phyloP scores from a whole-genome alignment of 1,140 invertebrate genomes.

The Neodiprion fabricii region DNA sequence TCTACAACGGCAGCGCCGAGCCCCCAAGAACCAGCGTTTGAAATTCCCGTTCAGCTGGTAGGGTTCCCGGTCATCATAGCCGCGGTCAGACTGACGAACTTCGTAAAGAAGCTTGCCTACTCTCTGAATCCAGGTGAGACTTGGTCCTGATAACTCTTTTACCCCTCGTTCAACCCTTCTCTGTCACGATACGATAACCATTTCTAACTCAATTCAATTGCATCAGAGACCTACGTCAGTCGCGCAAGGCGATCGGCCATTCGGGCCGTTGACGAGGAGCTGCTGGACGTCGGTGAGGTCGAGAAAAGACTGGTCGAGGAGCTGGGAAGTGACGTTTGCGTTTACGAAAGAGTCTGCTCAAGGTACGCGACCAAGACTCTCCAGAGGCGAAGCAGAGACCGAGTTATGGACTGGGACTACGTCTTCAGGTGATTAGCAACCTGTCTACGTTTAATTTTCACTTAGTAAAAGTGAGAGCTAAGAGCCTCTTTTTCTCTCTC shows the following conservation, averaged over 20 bases:
- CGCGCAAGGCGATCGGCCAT: conserved; percentile 56
- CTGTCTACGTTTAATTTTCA: background rate
- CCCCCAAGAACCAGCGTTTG: conserved; percentile 69
- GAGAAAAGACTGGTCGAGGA: conserved; percentile 74
- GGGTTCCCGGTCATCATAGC: conserved; percentile 84
- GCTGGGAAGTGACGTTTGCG: conserved; percentile 72
- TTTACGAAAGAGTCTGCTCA: conserved; percentile 73
- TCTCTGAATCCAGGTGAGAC: conserved; percentile 82
- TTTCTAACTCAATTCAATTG: conserved; percentile 10
- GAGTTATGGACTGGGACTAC: conserved; percentile 66
- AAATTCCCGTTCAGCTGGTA: conserved; percentile 80
- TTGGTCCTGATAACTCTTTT: conserved; percentile 8
- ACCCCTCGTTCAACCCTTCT: conserved; percentile 13
- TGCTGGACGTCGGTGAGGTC: conserved; percentile 69
- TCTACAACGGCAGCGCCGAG: conserved; percentile 46
- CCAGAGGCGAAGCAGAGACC: conserved; percentile 47
- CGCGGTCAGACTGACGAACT: conserved; percentile 81
- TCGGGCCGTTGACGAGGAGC: conserved; percentile 54
- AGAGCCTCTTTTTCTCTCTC: conserved; percentile 5
- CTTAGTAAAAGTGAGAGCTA: background rate
- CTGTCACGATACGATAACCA: background rate
- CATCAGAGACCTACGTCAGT: conserved; percentile 68
- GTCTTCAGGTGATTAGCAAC: conserved; percentile 67
- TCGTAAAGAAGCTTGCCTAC: conserved; percentile 83
- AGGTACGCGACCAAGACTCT: conserved; percentile 67